Base-by-base conservation (phyloP, 2,888 invertebrate genomes). In the Sphaeridia pumilis region DNA sequence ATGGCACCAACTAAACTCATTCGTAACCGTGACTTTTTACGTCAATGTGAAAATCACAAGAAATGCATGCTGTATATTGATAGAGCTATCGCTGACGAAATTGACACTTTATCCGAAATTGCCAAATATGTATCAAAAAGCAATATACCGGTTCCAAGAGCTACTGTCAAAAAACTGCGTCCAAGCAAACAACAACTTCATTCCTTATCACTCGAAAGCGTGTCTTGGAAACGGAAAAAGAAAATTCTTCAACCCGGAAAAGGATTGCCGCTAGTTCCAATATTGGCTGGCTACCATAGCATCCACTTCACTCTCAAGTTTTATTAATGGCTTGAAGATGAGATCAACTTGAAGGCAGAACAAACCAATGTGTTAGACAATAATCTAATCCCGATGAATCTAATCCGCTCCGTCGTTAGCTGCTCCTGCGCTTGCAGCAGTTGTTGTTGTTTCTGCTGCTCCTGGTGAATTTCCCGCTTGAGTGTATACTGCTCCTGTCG, bases 181-280 rank as follows among this genome's bases (percentile, higher is more conserved):
- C 47, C 41, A 2, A 48, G 21, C 31, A 41, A 43, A 22, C 47
- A 47, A 17, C 25, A 46, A 14, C 25, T 53, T 2, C 31, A 34
- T 10, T 24, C 20, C 2, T 28, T 52, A 2, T 35, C 34, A 1
- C 22, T 22, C n/a, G 41, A 26, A 21, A 46, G 3, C 2, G 2
- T 31, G 4, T 26, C 42, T 3, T 26, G 46, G 1, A 27, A 22
- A 5, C 21, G 25, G 10, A 46, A 43, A 22, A 47, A 47, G 24
- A 4, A 27, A 20, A 21, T 43, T 42, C 20, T 53, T 5, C 53
- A 53, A n/a, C 28, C 20, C 1, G 47, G 47, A 5, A 43, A 31
- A 24, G 28, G 42, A 35, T 42, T 53, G 26, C n/a, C n/a, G n/a
- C n/a, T n/a, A n/a, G n/a, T n/a, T n/a, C 53, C 47, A 3, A 27